Evolutionary conservation across 2,888 invertebrate species (phyloP).

Genomic region (Crossocerus cetratus): DNA sequence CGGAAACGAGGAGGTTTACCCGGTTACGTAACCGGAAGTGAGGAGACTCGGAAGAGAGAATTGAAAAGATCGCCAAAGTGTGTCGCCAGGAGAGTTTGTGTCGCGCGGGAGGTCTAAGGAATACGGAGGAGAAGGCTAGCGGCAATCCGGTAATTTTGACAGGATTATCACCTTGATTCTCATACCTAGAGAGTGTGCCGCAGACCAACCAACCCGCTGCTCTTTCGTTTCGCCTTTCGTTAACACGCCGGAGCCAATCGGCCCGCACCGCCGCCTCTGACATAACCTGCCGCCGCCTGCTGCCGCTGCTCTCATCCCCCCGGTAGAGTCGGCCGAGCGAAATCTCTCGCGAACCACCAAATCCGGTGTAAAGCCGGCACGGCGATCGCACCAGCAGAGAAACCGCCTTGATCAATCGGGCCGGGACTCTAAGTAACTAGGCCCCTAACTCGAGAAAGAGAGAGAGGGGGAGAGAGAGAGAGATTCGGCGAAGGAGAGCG

Average conservation of each 20-base stretch:
- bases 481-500: conserved; percentile 16
- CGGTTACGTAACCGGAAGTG: conserved; percentile 15
- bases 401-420: no score
- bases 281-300: no score
- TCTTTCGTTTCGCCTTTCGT: conserved; percentile 35
- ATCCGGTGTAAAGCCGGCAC: no score
- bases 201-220: conserved; percentile 9
- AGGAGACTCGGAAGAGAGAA: not conserved
- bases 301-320: no score
- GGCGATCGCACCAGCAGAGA: no score
- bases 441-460: no score
- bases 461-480: no score
- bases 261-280: no score
- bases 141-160: conserved; percentile 40
- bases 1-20: not conserved
- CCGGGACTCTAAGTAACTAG: no score
- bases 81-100: not conserved
- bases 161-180: conserved; percentile 21
- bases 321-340: no score
- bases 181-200: conserved; percentile 30
- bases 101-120: no score
- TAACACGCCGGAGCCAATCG: conserved; percentile 27
- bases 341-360: no score
- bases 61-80: not conserved
- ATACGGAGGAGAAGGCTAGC: not conserved